Conservation (phyloP, 2,113 vertebrate species). For the Chaetodon trifascialis region DNA sequence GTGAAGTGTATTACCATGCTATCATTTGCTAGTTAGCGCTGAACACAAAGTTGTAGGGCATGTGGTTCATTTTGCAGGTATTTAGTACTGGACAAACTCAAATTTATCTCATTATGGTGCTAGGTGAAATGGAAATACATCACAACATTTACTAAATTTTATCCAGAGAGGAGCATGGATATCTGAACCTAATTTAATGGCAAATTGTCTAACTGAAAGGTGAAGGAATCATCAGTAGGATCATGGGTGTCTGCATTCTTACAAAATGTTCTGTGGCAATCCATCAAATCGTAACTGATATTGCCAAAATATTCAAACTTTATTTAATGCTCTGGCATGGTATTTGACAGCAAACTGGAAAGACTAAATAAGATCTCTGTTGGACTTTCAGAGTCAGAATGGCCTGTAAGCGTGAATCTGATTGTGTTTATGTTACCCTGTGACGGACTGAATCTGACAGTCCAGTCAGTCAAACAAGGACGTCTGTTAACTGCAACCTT, state of each 20-base stretch:
- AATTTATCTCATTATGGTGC: not conserved
- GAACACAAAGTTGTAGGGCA: not conserved
- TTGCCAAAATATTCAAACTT: not conserved
- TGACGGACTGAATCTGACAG: constrained; percentile 40
- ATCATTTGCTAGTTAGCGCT: not conserved
- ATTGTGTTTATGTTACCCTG: constrained; percentile 13
- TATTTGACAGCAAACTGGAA: not conserved
- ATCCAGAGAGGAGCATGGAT: not conserved
- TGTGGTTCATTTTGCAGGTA: not conserved
- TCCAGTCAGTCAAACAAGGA: constrained; percentile 25
- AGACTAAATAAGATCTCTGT: not conserved
- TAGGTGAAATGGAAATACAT: not conserved
- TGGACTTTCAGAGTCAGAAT: not conserved
- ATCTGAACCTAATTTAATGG: not conserved
- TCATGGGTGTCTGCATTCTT: not conserved
- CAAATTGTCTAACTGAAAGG: not conserved
- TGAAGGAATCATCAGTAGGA: not conserved
- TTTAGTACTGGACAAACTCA: not conserved
- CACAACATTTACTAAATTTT: not conserved
- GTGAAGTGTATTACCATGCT: not conserved
- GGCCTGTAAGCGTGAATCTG: constrained; percentile 2
- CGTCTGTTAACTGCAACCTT: not conserved
- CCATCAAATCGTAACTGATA: not conserved
- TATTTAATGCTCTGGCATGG: not conserved
- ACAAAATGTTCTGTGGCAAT: not conserved